Evolutionary conservation across 2,888 invertebrate species (phyloP).

Genomic region (Trichacis sp.): DNA sequence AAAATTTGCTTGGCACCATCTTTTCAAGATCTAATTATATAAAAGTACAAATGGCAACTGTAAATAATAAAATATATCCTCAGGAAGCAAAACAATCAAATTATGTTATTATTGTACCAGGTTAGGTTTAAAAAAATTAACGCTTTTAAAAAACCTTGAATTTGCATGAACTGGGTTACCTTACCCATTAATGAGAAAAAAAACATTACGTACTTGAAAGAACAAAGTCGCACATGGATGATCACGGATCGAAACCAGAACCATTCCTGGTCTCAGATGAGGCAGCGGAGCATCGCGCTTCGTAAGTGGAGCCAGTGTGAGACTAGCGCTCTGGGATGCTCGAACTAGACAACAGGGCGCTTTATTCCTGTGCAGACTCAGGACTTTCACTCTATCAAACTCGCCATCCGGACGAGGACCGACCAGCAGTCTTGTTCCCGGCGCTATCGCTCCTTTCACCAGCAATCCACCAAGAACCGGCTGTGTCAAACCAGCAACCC

Average conservation of each 20-base stretch:
- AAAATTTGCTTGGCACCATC: no score
- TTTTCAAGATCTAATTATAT: no score
- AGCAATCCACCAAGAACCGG: conserved; percentile 89
- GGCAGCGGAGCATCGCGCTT: conserved; percentile 69
- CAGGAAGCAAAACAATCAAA: no score
- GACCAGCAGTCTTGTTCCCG: conserved; percentile 83
- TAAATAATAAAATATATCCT: no score
- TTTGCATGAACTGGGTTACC: no score
- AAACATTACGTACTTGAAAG: conserved; percentile 72
- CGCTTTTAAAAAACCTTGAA: no score
- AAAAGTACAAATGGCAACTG: no score
- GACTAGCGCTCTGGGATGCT: conserved; percentile 91
- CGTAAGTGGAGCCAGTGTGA: conserved; percentile 77
- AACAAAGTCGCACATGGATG: conserved; percentile 71
- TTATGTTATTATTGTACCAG: no score
- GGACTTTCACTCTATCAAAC: conserved; percentile 82
- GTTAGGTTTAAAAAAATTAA: no score
- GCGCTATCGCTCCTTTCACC: conserved; percentile 86
- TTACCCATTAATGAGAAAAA: no score
- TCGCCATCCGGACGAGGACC: conserved; percentile 83
- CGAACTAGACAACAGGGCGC: conserved; percentile 89
- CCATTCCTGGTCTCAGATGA: conserved; percentile 85
- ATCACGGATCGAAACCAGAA: conserved; percentile 75
- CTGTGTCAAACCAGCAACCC: conserved; percentile 81
- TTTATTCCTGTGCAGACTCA: conserved; percentile 91